Percentiles rank a stretch among this genome's conserved stretches.
Evolutionary conservation across 2,797 vertebrate genomes (phyloP).

Genomic region (Sebastes glaucus): DNA sequence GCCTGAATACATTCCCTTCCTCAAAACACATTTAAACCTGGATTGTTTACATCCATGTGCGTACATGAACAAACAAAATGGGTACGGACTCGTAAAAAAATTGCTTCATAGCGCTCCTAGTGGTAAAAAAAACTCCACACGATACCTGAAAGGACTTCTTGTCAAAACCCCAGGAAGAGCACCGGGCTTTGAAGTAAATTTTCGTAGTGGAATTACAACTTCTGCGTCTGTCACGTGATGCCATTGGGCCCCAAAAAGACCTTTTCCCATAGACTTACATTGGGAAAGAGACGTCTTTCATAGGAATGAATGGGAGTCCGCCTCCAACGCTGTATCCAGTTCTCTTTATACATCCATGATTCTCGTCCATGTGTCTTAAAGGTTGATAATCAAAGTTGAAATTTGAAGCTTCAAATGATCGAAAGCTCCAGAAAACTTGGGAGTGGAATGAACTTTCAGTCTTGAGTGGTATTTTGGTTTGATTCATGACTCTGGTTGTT

Average conservation of each 20-base stretch:
- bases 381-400: neutral
- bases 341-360: too few relatives aligned
- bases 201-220: too few relatives aligned
- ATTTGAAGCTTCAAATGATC: neutral
- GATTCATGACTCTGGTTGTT: neutral
- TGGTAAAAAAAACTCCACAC: too few relatives aligned
- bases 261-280: too few relatives aligned
- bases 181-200: too few relatives aligned
- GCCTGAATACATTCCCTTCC: neutral
- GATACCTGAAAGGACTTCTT: too few relatives aligned
- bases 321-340: too few relatives aligned
- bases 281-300: too few relatives aligned
- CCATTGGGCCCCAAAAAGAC: too few relatives aligned
- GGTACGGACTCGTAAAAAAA: accelerated
- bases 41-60: neutral
- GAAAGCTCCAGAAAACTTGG: neutral
- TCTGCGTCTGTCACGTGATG: accelerated
- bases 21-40: neutral
- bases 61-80: accelerated
- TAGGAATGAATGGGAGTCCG: too few relatives aligned
- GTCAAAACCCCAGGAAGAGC: too few relatives aligned
- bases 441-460: neutral
- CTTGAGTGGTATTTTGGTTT: neutral
- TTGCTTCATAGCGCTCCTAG: too few relatives aligned
- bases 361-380: neutral